phyloP scores from a whole-genome alignment of 37 sponge, comb jelly and placozoan species.

The Hormiphora californensis region DNA sequence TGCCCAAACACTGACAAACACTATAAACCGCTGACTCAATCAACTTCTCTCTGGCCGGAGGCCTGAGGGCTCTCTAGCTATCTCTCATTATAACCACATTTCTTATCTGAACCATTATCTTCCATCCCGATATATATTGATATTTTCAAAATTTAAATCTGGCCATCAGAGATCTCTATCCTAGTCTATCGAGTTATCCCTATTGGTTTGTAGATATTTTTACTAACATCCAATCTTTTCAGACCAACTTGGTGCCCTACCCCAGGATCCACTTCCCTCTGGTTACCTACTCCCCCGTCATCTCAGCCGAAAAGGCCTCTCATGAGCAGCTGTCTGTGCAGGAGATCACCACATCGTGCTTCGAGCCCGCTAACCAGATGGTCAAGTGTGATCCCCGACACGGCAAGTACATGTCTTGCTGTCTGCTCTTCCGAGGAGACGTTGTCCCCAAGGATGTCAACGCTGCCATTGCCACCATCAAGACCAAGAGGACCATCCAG shows the following conservation, averaged over 20 bases:
- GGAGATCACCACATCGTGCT: conserved; percentile 88
- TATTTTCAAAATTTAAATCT: no score
- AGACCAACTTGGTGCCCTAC: conserved; percentile 98
- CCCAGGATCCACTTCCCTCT: conserved; percentile 97
- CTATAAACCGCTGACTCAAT: no score
- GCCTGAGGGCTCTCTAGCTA: no score
- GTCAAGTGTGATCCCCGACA: conserved; percentile 97
- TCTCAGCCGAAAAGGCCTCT: conserved; percentile 96
- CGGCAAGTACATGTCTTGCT: conserved; percentile 98
- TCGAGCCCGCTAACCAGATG: conserved; percentile 95
- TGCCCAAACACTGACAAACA: no score
- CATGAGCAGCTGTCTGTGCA: conserved; percentile 83
- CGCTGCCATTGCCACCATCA: conserved; percentile 89
- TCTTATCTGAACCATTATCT: no score
- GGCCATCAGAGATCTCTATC: no score
- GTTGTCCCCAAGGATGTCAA: conserved; percentile 94
- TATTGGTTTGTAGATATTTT: no score
- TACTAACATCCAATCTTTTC: no score
- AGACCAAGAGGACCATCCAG: conserved; percentile 92
- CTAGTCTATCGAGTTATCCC: no score
- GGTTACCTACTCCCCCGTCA: conserved; percentile 94
- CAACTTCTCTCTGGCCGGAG: no score
- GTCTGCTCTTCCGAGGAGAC: conserved; percentile 88
- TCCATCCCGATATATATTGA: no score
- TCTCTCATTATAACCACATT: no score